Conservation (phyloP, 2,888 invertebrate genomes). For the Axea sp. region DNA sequence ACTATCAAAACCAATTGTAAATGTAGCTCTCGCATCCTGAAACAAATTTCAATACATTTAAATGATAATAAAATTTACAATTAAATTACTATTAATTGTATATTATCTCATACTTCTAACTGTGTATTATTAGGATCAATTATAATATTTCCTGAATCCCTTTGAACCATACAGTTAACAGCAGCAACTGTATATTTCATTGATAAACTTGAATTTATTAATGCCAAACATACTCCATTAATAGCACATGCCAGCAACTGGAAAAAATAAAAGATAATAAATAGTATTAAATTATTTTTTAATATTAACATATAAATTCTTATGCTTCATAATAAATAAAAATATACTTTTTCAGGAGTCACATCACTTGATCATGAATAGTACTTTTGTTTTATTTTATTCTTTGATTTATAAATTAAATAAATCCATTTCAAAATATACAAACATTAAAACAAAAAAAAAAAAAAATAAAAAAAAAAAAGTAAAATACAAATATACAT, state of each 20-base stretch:
- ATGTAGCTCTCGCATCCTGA: constrained; percentile 82
- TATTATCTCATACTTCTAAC: constrained; percentile 76
- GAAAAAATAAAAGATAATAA: constrained; percentile 67
- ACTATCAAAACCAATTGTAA: constrained; percentile 89
- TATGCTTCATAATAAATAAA: no score
- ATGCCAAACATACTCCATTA: constrained; percentile 90
- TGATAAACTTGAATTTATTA: constrained; percentile 90
- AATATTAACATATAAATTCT: no score
- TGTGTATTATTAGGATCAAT: constrained; percentile 83
- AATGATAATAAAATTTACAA: constrained; percentile 3
- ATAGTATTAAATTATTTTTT: no score
- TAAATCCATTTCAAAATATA: no score
- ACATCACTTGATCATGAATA: no score
- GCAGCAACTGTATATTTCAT: constrained; percentile 91
- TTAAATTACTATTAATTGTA: no score
- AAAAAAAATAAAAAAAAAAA: no score
- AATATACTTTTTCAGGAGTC: no score
- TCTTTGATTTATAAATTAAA: no score
- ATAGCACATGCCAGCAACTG: constrained; percentile 89
- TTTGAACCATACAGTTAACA: constrained; percentile 86
- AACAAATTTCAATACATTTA: constrained; percentile 66
- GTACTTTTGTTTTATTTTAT: no score
- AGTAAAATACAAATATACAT: no score
- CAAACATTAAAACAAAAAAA: no score
- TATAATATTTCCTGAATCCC: constrained; percentile 81